Conservation (phyloP, 2,797 vertebrate species). For the Phalanger gymnotis region DNA sequence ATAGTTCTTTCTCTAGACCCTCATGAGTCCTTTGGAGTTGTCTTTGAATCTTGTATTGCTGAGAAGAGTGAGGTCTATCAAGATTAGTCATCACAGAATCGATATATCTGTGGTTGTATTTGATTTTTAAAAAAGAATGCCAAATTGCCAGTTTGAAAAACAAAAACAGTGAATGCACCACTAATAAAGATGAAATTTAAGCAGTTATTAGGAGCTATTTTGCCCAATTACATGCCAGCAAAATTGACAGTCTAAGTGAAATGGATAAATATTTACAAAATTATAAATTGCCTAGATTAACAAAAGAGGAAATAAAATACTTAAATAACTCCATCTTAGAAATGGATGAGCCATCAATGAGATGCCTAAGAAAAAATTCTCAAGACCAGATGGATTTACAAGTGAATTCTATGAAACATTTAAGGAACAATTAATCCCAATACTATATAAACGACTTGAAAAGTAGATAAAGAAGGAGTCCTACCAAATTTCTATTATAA, state of each 20-base stretch:
- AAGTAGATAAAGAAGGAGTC: not conserved
- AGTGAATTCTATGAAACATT: not conserved
- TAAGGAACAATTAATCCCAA: not conserved
- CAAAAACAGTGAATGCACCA: not conserved
- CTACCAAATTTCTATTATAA: not conserved
- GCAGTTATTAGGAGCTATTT: too few species aligned
- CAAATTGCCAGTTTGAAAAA: not conserved
- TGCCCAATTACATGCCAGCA: too few species aligned
- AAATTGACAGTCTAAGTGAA: not conserved
- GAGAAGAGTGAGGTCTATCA: too few species aligned
- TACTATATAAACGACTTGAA: not conserved
- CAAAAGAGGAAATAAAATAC: not conserved
- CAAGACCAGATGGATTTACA: not conserved
- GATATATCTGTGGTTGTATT: too few species aligned
- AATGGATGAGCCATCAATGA: not conserved
- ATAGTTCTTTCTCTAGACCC: too few species aligned
- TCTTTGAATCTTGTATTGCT: too few species aligned
- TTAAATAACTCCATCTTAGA: not conserved
- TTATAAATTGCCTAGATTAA: not conserved
- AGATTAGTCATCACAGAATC: too few species aligned
- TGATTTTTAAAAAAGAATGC: too few species aligned
- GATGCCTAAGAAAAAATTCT: not conserved
- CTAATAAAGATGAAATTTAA: not conserved
- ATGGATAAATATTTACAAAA: not conserved
- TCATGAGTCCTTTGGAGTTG: too few species aligned